Evolutionary conservation across 1,140 invertebrate genomes (phyloP), one percentile per base, ranked within the genome.

Genomic region (Babylonia areolata): DNA sequence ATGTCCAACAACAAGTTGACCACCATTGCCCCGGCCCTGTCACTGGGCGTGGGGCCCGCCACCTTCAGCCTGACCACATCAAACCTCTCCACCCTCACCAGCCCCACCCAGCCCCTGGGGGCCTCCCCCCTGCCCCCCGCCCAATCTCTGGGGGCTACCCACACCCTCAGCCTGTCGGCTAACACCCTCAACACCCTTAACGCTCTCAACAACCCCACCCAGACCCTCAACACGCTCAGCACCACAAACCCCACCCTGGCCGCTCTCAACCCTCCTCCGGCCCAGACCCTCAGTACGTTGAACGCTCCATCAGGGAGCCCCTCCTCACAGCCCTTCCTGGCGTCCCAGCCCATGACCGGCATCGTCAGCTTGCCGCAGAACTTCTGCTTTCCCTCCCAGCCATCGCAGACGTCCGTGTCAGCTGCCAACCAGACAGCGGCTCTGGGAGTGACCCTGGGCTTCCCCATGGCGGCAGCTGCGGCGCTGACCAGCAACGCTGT

Each of bases 381-480:
- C 51, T 88, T 86, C 82, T 88, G 87, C 64, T 88, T 88, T 46
- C 39, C 85, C 37, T 78, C 81, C 5, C 85, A 86, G 81, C 71
- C 85, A 20, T 54, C 85, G 23, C 73, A 82, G 81, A 40, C 77
- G 9, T 40, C 85, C 6, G 81, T 39, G 3, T 54, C 46, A 12
- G 35, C 77, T n/a, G 58, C 77, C 40, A 81, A 54, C 35, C 85
- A 86, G 35, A 79, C 77, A 12, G 69, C 79, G 37, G 51, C 75
- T 42, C 80, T 85, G 28, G 82, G 39, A 31, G 75, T 86, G n/a
- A 83, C 84, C 1, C 81, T 85, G 28, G 87, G 87, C 33, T 85
- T 87, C 51, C 84, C 87, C 51, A 71, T 88, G 75, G 82, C 82
- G 3, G 35, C 85, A 0, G 73, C 81, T 37, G n/a, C 54, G 20